These are phyloP conservation scores for Helleia helle DNA, from an alignment of 2,888 invertebrate species.

Conservation along the genomic window DNA sequence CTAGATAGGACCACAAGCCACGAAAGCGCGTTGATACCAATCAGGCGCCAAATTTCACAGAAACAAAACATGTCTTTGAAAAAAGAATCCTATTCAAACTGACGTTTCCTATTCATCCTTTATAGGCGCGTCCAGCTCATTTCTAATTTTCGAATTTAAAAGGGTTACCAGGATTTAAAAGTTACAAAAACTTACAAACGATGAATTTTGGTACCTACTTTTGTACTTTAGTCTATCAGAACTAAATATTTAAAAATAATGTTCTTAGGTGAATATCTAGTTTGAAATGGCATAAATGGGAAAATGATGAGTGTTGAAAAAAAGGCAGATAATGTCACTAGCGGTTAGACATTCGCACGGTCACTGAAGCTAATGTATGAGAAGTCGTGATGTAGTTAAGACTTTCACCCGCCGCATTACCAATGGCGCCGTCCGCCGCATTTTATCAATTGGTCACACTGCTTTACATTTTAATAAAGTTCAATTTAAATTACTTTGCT, in stretches of 20 bases:
- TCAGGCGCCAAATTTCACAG: constrained; percentile 70
- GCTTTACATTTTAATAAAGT: not conserved
- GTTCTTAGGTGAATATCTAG: no score
- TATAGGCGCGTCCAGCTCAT: constrained; percentile 14
- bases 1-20: constrained; percentile 38
- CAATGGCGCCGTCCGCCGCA: constrained; percentile 35
- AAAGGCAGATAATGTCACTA: constrained; percentile 30
- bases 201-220: no score
- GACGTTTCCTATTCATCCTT: constrained; percentile 16
- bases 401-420: constrained; percentile 64
- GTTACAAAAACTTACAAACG: no score
- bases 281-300: constrained; percentile 53
- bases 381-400: constrained; percentile 56
- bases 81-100: constrained; percentile 31
- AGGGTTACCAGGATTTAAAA: not conserved
- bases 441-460: constrained; percentile 1
- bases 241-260: no score
- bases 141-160: not conserved
- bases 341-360: constrained; percentile 58
- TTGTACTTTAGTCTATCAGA: no score
- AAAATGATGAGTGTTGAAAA: constrained; percentile 48
- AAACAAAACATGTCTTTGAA: constrained; percentile 34
- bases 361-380: constrained; percentile 55
- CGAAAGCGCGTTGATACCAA: constrained; percentile 36
- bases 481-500: no score